phyloP scores from a whole-genome alignment of 2,113 vertebrate genomes.

The Misgurnus mizolepis region DNA sequence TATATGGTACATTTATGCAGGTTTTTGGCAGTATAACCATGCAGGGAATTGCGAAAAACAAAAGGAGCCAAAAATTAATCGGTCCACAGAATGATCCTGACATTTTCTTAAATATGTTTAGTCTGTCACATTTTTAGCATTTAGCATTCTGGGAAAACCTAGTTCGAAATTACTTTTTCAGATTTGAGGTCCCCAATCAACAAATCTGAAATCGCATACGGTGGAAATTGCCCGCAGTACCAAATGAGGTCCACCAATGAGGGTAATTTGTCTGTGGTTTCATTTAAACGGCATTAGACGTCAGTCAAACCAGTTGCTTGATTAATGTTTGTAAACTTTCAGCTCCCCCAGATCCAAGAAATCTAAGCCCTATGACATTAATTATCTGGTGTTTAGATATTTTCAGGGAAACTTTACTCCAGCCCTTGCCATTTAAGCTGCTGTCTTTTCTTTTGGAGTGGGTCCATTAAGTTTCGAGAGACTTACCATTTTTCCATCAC shows the following conservation, averaged over 20 bases:
- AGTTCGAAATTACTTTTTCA: conserved; percentile 19
- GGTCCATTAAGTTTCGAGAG: conserved; percentile 44
- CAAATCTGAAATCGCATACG: background rate
- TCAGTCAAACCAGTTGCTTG: conserved; percentile 26
- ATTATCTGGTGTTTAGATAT: background rate
- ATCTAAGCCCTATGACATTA: background rate
- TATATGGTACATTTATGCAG: background rate
- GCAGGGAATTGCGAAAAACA: conserved; percentile 2
- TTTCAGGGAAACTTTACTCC: conserved; percentile 10
- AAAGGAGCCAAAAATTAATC: background rate
- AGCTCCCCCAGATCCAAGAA: background rate
- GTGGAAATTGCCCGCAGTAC: background rate
- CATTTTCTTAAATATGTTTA: conserved; percentile 1
- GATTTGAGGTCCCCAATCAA: conserved; percentile 6
- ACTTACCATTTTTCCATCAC: conserved; percentile 68
- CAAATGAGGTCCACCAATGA: background rate
- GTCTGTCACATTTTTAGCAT: background rate
- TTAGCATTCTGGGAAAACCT: conserved; percentile 3
- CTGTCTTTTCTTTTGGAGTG: conserved; percentile 54
- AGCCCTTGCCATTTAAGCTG: conserved; percentile 15
- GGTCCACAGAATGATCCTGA: background rate
- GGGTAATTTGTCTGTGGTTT: conserved; percentile 29
- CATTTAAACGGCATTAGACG: background rate
- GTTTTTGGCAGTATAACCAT: background rate
- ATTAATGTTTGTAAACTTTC: conserved; percentile 26